Evolutionary conservation across 2,113 vertebrate species (phyloP), one percentile per base, ranked within the genome.

Genomic region (Puffinus mauretanicus): DNA sequence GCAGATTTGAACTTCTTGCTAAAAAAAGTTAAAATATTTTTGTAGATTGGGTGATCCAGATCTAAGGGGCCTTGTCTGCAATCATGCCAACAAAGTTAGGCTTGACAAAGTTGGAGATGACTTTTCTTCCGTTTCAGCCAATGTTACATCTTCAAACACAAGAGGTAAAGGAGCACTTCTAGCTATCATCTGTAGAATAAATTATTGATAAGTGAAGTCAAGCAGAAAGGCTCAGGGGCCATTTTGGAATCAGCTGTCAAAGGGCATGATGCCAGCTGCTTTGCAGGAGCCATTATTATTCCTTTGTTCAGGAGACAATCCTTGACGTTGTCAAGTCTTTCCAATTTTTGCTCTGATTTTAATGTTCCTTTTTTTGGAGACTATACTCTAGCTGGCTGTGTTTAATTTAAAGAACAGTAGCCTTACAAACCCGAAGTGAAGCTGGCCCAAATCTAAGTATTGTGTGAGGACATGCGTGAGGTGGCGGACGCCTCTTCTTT

Each of bases 21-120:
- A 77, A 93, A 93, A 95, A 91, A 96, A 54, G 55, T 86, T 93
- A 71, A 91, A 92, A 92, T 94, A 91, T 88, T 96, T 96, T 84
- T 96, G 86, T 95, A 97, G 88, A 86, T 86, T 86, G 77, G 69
- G 16, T 91, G 88, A 96, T 93, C 86, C 83, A 95, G 83, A 94
- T 95, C 96, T 91, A 84, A 81, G 81, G 60, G 95, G 77, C 65
- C 77, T 91, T 84, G 65, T 76, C 51, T 82, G 61, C 72, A 79
- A 13, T 75, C 86, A 69, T 94, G 95, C 92, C 96, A 94, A 85
- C 77, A 69, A 95, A 95, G 88, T 94, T 95, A 71, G 19, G 27
- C 83, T 49, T 67, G 69, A 86, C 30, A 30, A 93, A 95, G 83
- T 95, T 92, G 49, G 34, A 93, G 58, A 40, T 82, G 36, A 87